Base-by-base conservation (phyloP, 2,797 vertebrate genomes). In the Rhinichthys osculus region DNA sequence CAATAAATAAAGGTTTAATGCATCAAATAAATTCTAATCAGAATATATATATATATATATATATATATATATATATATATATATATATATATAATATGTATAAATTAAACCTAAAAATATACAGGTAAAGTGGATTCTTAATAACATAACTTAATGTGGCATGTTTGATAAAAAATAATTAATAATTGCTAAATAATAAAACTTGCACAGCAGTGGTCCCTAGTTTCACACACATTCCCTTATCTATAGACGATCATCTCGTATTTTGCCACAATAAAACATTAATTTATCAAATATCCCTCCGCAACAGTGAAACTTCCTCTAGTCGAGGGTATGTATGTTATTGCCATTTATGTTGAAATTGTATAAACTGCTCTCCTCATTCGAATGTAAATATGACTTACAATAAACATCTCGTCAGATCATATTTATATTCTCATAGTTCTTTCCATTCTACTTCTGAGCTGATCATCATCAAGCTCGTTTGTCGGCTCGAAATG, bases 241-340 rank as follows among this genome's bases (percentile, higher is more conserved):
- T 40, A 42, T 57, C 27, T 13, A 16, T 40, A 4, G 21, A 47
- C 64, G 70, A 85, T 74, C 80, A 35, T 70, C 62, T 62, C 73
- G 47, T 9, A 9, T 23, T 35, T 64, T 88, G 82, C 90, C 78
- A 82, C 84, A 84, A 91, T 85, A 77, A 69, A 72, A 85, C 76
- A 72, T 73, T 57, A 81, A 66, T 35, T 81, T 74, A n/a, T 35
- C 30, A 42, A 59, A 78, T 91, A 93, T 94, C 88, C 90, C 85
- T 93, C 92, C 91, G 92, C 93, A 86, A 50, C 82, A 85, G 89
- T 81, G 85, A 84, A 89, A 90, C 85, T 90, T 90, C 77, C 72
- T 77, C 78, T 80, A 69, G 35, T 52, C 38, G 59, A 54, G 40
- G 13, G 38, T 76, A 66, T 83, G 76, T 70, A 86, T 80, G 62